phyloP scores from a whole-genome alignment of 1,140 invertebrate genomes.

The Hycleus cichorii region DNA sequence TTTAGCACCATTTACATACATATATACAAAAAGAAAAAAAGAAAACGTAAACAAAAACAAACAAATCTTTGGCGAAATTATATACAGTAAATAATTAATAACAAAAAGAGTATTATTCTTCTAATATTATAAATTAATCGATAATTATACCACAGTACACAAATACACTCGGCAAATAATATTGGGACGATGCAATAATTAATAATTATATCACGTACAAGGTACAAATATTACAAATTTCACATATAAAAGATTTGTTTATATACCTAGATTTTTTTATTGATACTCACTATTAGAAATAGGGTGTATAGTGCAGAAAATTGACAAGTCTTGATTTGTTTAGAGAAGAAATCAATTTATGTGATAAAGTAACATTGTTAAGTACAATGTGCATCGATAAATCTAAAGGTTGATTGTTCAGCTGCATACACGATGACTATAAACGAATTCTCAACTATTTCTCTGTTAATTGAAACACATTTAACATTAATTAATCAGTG shows the following conservation, averaged over 20 bases:
- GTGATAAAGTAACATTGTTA: conserved; percentile 4
- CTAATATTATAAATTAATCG: conserved; percentile 8
- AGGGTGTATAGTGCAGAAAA: conserved; percentile 7
- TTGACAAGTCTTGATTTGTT: no score
- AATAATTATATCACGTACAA: conserved; percentile 20
- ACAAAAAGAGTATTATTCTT: conserved; percentile 6
- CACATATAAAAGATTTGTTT: conserved; percentile 16
- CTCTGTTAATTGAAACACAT: not conserved
- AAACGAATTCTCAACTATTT: not conserved
- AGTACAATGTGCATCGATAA: conserved; percentile 17
- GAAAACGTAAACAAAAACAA: conserved; percentile 3
- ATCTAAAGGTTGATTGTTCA: conserved; percentile 17
- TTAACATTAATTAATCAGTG: conserved; percentile 7
- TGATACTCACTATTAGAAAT: conserved; percentile 20
- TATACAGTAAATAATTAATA: conserved; percentile 35
- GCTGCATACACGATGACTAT: conserved; percentile 6
- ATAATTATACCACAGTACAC: not conserved
- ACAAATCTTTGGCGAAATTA: conserved; percentile 41
- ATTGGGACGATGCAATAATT: not conserved
- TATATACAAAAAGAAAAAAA: conserved; percentile 36
- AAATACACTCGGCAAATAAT: not conserved
- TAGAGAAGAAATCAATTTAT: not conserved
- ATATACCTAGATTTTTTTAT: conserved; percentile 13
- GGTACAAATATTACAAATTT: conserved; percentile 30
- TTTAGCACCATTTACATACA: conserved; percentile 20